Conservation (phyloP, 1,140 invertebrate genomes). For the Tenebrio molitor region DNA sequence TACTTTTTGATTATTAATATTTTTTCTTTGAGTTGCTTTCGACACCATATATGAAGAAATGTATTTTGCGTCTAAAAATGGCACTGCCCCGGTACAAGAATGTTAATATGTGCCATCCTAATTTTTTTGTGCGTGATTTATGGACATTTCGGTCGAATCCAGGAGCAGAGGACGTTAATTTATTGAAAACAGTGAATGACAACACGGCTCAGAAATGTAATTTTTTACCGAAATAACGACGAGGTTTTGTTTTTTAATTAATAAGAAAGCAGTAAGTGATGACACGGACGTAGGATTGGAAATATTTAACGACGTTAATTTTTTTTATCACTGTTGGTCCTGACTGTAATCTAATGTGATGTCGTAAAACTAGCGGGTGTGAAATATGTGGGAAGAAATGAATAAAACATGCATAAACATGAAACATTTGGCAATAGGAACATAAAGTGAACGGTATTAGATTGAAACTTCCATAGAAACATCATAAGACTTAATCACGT, state of each 20-base stretch:
- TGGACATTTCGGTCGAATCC: not conserved
- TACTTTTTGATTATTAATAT: no score
- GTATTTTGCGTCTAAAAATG: no score
- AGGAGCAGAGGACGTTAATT: not conserved
- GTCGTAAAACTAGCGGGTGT: conserved; percentile 35
- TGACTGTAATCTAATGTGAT: not conserved
- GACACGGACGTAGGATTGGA: conserved; percentile 2
- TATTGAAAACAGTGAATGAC: not conserved
- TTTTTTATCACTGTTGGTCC: conserved; percentile 2
- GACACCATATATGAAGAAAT: no score
- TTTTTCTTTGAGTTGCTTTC: no score
- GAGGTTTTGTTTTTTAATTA: conserved; percentile 12
- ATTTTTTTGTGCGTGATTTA: no score
- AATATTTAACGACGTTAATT: not conserved
- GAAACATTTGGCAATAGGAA: conserved; percentile 5
- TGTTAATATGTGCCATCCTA: no score
- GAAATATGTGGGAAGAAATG: conserved; percentile 36
- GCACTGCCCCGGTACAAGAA: no score
- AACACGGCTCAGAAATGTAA: not conserved
- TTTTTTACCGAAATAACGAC: conserved; percentile 1
- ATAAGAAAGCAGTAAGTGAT: conserved; percentile 8
- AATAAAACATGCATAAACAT: conserved; percentile 27
- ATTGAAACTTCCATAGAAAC: conserved; percentile 7
- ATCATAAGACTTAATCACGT: conserved; percentile 13
- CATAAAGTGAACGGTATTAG: conserved; percentile 1